Conservation (phyloP, 1,140 invertebrate species). For the Coptotermes formosanus region DNA sequence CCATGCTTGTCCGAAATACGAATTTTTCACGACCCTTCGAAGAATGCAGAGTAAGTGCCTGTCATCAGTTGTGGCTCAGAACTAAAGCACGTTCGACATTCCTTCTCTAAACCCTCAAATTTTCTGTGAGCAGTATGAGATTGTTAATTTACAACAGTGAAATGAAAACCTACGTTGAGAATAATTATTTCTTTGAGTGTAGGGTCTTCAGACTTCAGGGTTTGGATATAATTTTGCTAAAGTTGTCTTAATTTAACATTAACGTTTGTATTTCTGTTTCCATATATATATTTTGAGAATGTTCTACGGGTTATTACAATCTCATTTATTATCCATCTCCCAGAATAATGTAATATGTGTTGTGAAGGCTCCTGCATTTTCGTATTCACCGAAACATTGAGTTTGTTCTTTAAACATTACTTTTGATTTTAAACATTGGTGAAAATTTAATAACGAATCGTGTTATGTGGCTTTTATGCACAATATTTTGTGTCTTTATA, state of each 20-base stretch:
- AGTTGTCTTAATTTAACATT: neutral
- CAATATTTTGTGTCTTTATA: neutral
- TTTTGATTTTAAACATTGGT: neutral
- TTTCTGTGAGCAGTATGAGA: too few relatives aligned
- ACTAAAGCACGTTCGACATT: too few relatives aligned
- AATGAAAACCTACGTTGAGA: neutral
- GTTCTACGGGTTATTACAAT: too few relatives aligned
- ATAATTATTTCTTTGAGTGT: neutral
- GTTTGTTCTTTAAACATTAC: neutral
- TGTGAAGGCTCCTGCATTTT: neutral
- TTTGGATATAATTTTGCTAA: neutral
- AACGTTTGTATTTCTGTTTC: neutral
- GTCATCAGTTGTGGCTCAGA: too few relatives aligned
- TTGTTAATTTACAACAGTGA: neutral
- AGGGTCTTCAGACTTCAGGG: neutral
- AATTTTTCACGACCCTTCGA: too few relatives aligned
- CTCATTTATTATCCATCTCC: too few relatives aligned
- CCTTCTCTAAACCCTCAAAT: too few relatives aligned
- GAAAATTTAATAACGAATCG: neutral
- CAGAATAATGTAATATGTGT: too few relatives aligned
- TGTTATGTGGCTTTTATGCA: neutral
- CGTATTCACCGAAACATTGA: neutral
- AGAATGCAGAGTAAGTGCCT: too few relatives aligned
- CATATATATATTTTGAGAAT: neutral
- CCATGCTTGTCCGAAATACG: too few relatives aligned